Evolutionary conservation across 2,888 invertebrate species (phyloP).

Genomic region (Drosophila putrida): DNA sequence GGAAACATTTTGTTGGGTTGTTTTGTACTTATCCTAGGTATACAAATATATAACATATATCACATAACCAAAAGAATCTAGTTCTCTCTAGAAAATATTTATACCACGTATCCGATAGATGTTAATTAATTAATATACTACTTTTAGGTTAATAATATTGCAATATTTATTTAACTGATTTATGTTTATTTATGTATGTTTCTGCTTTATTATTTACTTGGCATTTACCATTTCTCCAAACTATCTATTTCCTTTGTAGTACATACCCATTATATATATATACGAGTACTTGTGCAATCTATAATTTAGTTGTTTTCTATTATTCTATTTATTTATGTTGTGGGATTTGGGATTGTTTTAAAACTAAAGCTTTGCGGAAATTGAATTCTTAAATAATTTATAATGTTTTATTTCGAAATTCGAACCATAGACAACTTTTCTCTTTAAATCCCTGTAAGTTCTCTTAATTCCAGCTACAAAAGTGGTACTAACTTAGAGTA

Average conservation of each 20-base stretch:
- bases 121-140: constrained; percentile 26
- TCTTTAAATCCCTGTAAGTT: constrained; percentile 1
- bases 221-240: constrained; percentile 24
- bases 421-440: neutral
- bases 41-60: constrained; percentile 12
- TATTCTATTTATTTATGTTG: constrained; percentile 23
- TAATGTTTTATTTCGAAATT: neutral
- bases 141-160: constrained; percentile 21
- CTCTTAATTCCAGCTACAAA: neutral
- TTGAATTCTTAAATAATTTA: neutral
- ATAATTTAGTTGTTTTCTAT: constrained; percentile 27
- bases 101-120: constrained; percentile 44
- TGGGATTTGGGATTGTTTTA: constrained; percentile 18
- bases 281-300: constrained; percentile 4
- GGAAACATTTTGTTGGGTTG: constrained; percentile 15
- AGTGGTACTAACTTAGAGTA: neutral
- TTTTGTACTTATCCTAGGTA: constrained; percentile 24
- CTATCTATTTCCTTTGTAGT: constrained; percentile 45
- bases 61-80: constrained; percentile 20
- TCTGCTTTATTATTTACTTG: constrained; percentile 54
- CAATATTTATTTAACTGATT: constrained; percentile 14
- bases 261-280: constrained; percentile 4
- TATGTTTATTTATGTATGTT: constrained; percentile 33
- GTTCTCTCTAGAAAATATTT: constrained; percentile 36
- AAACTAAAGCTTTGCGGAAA: constrained; percentile 12